phyloP scores from a whole-genome alignment of 2,888 invertebrate species.

The Autographa gamma region DNA sequence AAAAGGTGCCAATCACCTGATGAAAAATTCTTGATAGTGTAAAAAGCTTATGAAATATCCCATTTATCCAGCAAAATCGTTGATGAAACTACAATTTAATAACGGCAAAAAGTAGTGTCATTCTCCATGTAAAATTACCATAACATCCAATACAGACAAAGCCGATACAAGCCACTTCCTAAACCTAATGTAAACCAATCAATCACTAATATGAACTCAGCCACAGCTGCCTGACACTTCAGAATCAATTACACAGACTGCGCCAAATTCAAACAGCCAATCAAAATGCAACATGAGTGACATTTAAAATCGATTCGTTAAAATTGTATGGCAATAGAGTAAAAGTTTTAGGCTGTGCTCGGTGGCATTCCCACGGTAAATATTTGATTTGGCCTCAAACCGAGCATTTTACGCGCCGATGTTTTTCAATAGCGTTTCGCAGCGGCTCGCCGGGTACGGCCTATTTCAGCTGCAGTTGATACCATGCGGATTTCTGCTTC shows the following conservation, averaged over 20 bases:
- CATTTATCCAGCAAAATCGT: too few relatives aligned
- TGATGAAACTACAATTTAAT: too few relatives aligned
- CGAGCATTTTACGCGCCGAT: slow-evolving; percentile 49
- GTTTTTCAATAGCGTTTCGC: slow-evolving; percentile 58
- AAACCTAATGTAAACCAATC: background rate
- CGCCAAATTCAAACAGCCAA: slow-evolving; percentile 9
- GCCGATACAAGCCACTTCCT: background rate
- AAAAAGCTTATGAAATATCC: too few relatives aligned
- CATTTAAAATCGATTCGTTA: slow-evolving; percentile 27
- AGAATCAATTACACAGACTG: slow-evolving; percentile 10
- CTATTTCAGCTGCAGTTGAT: slow-evolving; percentile 23
- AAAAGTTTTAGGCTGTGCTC: slow-evolving; percentile 32
- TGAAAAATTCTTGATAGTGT: too few relatives aligned
- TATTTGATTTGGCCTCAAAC: slow-evolving; percentile 63
- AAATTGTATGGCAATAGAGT: slow-evolving; percentile 33
- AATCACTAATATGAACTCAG: background rate
- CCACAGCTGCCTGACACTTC: background rate
- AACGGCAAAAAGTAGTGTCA: too few relatives aligned
- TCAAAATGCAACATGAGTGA: slow-evolving; percentile 9
- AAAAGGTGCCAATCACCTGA: too few relatives aligned
- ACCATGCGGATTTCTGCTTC: slow-evolving; percentile 8
- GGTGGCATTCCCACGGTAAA: slow-evolving; percentile 46
- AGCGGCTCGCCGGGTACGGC: slow-evolving; percentile 16
- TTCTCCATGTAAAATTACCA: too few relatives aligned
- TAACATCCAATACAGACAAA: background rate